Conservation (phyloP, 2,888 invertebrate genomes). For the Melanostoma mellinum region DNA sequence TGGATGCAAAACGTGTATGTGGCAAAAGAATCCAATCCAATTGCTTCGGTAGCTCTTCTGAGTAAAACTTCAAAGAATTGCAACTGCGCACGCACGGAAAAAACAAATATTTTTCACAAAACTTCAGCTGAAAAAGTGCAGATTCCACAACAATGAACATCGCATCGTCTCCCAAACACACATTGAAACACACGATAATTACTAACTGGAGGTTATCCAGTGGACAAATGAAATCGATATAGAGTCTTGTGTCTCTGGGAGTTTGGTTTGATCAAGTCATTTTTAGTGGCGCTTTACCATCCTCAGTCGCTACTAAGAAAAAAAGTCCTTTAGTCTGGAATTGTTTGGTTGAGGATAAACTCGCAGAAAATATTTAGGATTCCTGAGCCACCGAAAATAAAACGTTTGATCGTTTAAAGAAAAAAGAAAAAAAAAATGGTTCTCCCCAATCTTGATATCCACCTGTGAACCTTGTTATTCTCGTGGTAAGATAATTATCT, state of each 20-base stretch:
- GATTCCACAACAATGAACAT: constrained; percentile 67
- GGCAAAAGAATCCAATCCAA: constrained; percentile 42
- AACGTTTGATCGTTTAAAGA: constrained; percentile 45
- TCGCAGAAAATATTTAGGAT: constrained; percentile 55
- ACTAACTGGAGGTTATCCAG: constrained; percentile 51
- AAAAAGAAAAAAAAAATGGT: constrained; percentile 7
- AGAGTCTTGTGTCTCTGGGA: constrained; percentile 18
- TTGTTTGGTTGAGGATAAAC: constrained; percentile 64
- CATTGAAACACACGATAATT: constrained; percentile 61
- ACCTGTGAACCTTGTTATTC: constrained; percentile 62
- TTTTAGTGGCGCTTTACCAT: constrained; percentile 71
- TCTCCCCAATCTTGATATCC: constrained; percentile 62
- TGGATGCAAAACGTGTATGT: constrained; percentile 27
- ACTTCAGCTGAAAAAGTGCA: constrained; percentile 69
- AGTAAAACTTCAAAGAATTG: constrained; percentile 64
- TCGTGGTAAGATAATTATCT: constrained; percentile 55
- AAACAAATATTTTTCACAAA: constrained; percentile 64
- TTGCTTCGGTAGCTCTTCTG: constrained; percentile 36
- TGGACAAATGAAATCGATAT: constrained; percentile 34
- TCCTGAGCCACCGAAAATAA: constrained; percentile 67
- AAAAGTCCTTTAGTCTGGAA: constrained; percentile 64
- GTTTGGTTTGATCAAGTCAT: constrained; percentile 67
- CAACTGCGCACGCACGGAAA: constrained; percentile 61
- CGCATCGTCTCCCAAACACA: constrained; percentile 42
- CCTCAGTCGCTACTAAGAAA: constrained; percentile 27